Evolutionary conservation across 2,113 vertebrate genomes (phyloP).

Genomic region (Bubo blakistoni): DNA sequence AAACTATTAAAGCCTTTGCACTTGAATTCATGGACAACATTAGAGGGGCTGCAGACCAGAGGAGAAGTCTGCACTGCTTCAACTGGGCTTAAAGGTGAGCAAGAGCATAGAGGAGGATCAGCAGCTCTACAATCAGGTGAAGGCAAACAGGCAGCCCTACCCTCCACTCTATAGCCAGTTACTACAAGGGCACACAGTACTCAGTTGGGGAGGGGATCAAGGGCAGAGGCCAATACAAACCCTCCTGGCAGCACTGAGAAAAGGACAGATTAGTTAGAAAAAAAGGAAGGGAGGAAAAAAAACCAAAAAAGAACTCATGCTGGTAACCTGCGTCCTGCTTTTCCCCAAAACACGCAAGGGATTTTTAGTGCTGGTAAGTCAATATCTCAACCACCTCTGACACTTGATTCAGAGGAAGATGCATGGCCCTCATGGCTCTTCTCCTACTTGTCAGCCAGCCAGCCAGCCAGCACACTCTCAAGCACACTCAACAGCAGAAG

Average conservation of each 20-base stretch:
- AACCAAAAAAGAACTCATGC: neutral
- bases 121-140: accelerated
- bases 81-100: neutral
- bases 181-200: neutral
- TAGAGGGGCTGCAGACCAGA: neutral
- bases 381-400: neutral
- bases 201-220: accelerated
- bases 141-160: neutral
- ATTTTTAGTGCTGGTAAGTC: neutral
- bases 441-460: neutral
- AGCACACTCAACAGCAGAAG: neutral
- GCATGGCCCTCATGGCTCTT: neutral
- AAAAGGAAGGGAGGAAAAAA: neutral
- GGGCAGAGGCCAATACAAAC: neutral
- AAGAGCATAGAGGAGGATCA: neutral
- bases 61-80: neutral
- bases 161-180: neutral
- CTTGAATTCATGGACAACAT: neutral
- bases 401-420: neutral
- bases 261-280: neutral
- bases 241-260: neutral
- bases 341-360: neutral
- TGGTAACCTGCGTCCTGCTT: neutral
- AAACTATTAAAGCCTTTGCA: slow-evolving; percentile 33
- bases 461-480: neutral